Evolutionary conservation across 2,888 invertebrate species (phyloP).

Genomic region (Harpagoxenus sublaevis): DNA sequence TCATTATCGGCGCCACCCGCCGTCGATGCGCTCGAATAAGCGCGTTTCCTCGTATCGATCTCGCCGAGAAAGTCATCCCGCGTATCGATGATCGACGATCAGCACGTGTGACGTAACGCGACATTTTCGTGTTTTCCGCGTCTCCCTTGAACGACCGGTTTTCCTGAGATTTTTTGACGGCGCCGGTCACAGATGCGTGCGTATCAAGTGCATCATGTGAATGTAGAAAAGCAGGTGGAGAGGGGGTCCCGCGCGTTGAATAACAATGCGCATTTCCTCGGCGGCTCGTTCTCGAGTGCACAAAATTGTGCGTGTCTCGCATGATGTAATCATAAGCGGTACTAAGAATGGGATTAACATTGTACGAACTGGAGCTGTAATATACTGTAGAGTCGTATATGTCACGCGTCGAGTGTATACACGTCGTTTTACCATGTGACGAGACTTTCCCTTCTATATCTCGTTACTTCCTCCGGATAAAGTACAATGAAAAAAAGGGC

Average conservation of each 20-base stretch:
- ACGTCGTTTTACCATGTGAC: slow-evolving; percentile 17
- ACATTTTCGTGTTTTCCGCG: slow-evolving; percentile 42
- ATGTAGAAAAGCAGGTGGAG: not conserved
- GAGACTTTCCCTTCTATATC: not conserved
- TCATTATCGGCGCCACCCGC: not conserved
- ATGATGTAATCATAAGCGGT: slow-evolving; percentile 28
- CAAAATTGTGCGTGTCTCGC: slow-evolving; percentile 46
- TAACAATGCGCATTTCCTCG: slow-evolving; percentile 17
- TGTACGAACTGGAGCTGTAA: slow-evolving; percentile 5
- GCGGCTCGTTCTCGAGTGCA: slow-evolving; percentile 3
- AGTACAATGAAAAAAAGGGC: slow-evolving; percentile 41
- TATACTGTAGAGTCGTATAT: not conserved
- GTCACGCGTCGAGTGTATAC: slow-evolving; percentile 14
- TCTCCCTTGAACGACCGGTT: not conserved
- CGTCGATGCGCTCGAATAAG: slow-evolving; percentile 13
- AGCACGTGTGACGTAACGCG: slow-evolving; percentile 44
- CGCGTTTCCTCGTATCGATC: slow-evolving; percentile 27
- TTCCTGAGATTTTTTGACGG: slow-evolving; percentile 13
- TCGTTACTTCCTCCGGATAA: slow-evolving; percentile 49
- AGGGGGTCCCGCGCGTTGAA: slow-evolving; percentile 27
- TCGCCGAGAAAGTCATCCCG: slow-evolving; percentile 33
- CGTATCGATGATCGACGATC: slow-evolving; percentile 30
- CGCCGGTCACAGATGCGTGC: not conserved
- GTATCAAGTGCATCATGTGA: slow-evolving; percentile 33
- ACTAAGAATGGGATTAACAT: slow-evolving; percentile 47